phyloP scores from a whole-genome alignment of 2,113 vertebrate species.

The Nannospalax galili region DNA sequence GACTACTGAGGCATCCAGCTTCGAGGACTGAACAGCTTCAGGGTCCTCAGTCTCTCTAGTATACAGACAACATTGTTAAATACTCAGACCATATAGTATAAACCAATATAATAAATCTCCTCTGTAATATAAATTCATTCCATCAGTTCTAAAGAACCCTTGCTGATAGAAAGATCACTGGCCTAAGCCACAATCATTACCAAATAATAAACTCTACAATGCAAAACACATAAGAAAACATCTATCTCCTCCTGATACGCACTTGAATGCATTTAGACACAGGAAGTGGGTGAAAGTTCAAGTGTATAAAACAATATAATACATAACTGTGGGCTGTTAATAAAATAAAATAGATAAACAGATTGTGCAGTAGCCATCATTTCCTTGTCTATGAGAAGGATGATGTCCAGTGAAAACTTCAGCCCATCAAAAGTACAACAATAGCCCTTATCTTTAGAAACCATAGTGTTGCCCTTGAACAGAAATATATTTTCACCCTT shows the following conservation, averaged over 20 bases:
- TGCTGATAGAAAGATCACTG: not conserved
- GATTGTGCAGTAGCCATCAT: not conserved
- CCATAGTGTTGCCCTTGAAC: conserved; percentile 14
- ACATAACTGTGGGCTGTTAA: not conserved
- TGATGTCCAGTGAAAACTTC: not conserved
- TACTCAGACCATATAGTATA: not conserved
- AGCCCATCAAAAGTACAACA: not conserved
- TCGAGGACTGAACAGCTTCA: too few relatives aligned
- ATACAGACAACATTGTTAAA: not conserved
- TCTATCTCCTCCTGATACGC: too few relatives aligned
- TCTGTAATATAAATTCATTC: not conserved
- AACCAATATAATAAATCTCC: not conserved
- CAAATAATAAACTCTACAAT: conserved; percentile 13
- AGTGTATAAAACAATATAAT: not conserved
- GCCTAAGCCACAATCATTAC: not conserved
- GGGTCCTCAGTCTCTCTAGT: not conserved
- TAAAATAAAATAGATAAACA: conserved; percentile 4
- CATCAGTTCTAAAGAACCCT: not conserved
- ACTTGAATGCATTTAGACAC: not conserved
- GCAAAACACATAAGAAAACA: not conserved
- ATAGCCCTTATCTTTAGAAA: conserved; percentile 64
- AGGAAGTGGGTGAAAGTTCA: not conserved
- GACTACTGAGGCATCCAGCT: not conserved
- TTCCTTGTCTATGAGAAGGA: not conserved
- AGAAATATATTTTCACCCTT: conserved; percentile 61